These are phyloP conservation scores for Dallia pectoralis DNA, from an alignment of 2,797 vertebrate species.

Conservation along the genomic window DNA sequence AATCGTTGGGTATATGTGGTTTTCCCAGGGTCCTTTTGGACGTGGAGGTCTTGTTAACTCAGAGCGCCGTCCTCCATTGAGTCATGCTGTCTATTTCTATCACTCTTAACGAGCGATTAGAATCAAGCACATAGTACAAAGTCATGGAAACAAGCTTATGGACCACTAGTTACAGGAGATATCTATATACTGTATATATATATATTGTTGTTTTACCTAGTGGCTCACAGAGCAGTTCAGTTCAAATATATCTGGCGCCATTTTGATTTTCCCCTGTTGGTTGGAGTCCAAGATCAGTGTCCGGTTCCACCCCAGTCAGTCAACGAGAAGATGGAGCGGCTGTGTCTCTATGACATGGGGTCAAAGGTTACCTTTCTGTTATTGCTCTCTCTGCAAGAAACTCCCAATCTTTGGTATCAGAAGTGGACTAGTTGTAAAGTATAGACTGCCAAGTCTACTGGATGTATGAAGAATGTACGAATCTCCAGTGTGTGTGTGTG, in stretches of 20 bases:
- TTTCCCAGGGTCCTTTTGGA: too few species aligned
- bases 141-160: neutral
- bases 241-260: neutral
- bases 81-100: constrained; percentile 5
- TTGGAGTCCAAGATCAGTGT: constrained; percentile 1
- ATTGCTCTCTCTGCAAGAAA: neutral
- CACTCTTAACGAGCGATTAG: neutral
- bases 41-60: constrained; percentile 1
- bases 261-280: constrained; percentile 9
- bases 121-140: neutral
- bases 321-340: neutral
- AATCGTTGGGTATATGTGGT: neutral
- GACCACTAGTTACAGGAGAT: too few species aligned
- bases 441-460: neutral
- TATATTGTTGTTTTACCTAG: neutral
- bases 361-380: neutral
- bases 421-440: neutral
- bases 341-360: neutral
- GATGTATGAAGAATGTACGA: neutral
- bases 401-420: neutral
- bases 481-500: constrained; percentile 18
- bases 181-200: too few species aligned
- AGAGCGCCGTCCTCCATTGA: constrained; percentile 21
- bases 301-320: neutral
- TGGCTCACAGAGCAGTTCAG: neutral